Evolutionary conservation across 2,113 vertebrate species (phyloP), one percentile per base, ranked within the genome.

Genomic region (Elgaria multicarinata): DNA sequence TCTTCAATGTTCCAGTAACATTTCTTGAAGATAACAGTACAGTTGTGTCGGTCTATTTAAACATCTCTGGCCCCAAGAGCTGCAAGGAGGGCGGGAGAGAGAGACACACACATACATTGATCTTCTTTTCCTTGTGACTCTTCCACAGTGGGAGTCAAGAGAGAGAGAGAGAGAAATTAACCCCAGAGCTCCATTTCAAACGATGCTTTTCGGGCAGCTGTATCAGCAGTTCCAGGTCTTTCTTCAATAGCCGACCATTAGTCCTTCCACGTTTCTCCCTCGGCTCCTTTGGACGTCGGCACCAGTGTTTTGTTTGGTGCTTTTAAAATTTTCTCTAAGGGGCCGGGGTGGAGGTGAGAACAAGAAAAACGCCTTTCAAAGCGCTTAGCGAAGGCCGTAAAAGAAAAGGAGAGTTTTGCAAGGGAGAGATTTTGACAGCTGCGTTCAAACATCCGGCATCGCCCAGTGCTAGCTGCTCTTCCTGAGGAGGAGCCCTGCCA

Each of bases 201-300:
- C 2, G 0, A 79, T 9, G 66, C 4, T 80, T 83, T 92, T 72
- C 36, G 36, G 75, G 5, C 62, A 77, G 66, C 71, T 76, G 85
- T 81, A 85, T 83, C 81, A 89, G 72, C 80, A 74, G 71, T 67
- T 85, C 7, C 20, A 64, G 50, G 2, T 82, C 62, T 85, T 78
- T 20, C 10, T n/a, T 18, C 31, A 0, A 0, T 8, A 39, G 80
- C 88, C 88, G 77, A 0, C 9, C 89, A 39, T 0, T 12, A 50
- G 83, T 5, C 6, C 67, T 53, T 22, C 53, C 90, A 78, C 88
- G 53, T 50, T 87, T 64, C 86, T 82, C 24, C 31, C 24, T 3
- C 4, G 1, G 46, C 71, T 91, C 82, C 50, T 36, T 3, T 0
- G 28, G 86, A 5, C 1, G 0, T 92, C 87, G 87, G 74, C 89